Conservation (phyloP, 1,140 invertebrate genomes). For the Cydia pomonella region DNA sequence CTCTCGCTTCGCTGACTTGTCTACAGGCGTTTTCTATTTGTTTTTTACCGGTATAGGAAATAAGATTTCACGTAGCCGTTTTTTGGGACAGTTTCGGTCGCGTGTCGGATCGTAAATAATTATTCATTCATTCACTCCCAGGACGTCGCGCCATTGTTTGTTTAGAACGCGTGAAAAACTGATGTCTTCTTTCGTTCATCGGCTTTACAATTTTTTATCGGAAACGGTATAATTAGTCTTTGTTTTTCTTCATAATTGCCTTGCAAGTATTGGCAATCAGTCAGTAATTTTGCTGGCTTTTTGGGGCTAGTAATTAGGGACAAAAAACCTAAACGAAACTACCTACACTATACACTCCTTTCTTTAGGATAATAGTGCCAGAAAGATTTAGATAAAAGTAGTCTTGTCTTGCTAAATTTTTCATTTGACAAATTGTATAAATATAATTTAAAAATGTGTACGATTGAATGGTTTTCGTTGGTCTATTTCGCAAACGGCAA, state of each 20-base stretch:
- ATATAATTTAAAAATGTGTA: no score
- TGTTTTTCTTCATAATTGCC: conserved; percentile 27
- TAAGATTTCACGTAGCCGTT: conserved; percentile 71
- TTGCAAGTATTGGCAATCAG: conserved; percentile 1
- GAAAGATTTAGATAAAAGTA: no score
- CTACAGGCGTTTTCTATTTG: conserved; percentile 48
- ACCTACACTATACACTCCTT: no score
- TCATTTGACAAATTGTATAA: no score
- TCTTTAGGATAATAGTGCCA: no score
- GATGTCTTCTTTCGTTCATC: conserved; percentile 49
- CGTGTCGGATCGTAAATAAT: conserved; percentile 76
- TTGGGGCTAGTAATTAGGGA: no score
- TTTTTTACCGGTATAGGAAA: conserved; percentile 66
- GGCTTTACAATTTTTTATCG: conserved; percentile 36
- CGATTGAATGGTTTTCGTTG: no score
- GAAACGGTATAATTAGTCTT: conserved; percentile 29
- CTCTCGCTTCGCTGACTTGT: background rate
- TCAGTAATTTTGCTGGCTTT: no score
- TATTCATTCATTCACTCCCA: conserved; percentile 66
- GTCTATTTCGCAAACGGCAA: no score
- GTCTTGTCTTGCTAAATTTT: no score
- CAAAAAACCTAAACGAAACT: no score
- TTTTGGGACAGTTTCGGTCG: conserved; percentile 58
- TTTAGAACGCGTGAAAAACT: conserved; percentile 57
- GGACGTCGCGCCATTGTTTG: conserved; percentile 62